These are phyloP conservation scores for Scomber japonicus DNA, from an alignment of 2,113 vertebrate genomes.

Conservation along the genomic window DNA sequence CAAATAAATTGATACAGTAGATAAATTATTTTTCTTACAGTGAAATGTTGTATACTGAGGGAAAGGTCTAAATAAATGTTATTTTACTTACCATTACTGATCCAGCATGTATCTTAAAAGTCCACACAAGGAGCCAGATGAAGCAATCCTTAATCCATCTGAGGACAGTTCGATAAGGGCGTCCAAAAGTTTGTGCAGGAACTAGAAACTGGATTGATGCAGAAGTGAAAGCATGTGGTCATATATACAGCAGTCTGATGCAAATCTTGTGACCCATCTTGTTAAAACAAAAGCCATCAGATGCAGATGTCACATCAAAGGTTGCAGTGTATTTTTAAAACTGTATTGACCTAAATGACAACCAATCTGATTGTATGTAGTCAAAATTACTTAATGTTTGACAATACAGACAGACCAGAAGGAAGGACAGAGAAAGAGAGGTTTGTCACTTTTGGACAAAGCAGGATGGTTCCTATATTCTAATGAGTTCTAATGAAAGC, in stretches of 20 bases:
- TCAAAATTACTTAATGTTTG: background rate
- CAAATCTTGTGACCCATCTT: slow-evolving; percentile 23
- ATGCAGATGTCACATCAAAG: background rate
- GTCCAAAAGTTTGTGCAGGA: background rate
- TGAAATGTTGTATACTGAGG: background rate
- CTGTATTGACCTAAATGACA: background rate
- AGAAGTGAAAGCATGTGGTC: slow-evolving; percentile 66
- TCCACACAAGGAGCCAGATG: background rate
- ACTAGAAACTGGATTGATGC: slow-evolving; percentile 12
- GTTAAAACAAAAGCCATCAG: background rate
- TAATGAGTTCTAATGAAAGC: background rate
- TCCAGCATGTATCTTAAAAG: background rate
- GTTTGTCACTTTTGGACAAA: background rate
- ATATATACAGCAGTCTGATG: background rate
- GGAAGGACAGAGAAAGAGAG: background rate
- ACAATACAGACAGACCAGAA: background rate
- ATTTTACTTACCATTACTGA: slow-evolving; percentile 52
- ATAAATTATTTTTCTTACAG: background rate
- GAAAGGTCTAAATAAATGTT: background rate
- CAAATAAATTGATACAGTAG: background rate
- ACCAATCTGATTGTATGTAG: background rate
- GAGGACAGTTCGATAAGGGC: background rate
- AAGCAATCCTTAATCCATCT: slow-evolving; percentile 4
- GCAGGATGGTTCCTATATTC: background rate
- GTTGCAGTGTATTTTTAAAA: too few relatives aligned